Conservation (phyloP, 2,888 invertebrate genomes). For the Sarcophaga rosellei region DNA sequence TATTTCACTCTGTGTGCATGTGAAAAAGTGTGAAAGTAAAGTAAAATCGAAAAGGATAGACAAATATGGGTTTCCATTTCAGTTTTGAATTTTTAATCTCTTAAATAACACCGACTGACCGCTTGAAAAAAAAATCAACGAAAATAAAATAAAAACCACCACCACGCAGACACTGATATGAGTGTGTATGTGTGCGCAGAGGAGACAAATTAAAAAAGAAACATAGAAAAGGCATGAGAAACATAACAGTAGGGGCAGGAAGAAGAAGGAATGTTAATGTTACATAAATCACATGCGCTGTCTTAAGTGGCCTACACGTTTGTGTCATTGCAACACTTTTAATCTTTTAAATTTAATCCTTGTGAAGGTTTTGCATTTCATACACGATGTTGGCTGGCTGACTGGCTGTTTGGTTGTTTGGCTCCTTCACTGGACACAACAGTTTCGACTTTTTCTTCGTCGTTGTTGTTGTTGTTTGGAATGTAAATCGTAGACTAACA, state of each 20-base stretch:
- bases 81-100: conserved; percentile 48
- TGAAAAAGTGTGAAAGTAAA: not conserved
- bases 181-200: not conserved
- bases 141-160: not conserved
- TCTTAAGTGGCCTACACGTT: conserved; percentile 65
- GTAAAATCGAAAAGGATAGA: not conserved
- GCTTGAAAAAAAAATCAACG: not conserved
- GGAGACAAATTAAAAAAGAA: not conserved
- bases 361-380: conserved; percentile 42
- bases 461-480: not conserved
- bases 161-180: not conserved
- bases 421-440: conserved; percentile 27
- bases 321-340: conserved; percentile 66
- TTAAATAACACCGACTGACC: conserved; percentile 36
- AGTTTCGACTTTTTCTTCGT: not conserved
- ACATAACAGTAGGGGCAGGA: not conserved
- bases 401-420: not conserved
- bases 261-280: conserved; percentile 16
- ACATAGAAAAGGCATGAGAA: not conserved
- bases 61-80: conserved; percentile 48
- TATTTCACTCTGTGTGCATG: not conserved
- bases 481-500: conserved; percentile 10
- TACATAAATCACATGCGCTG: conserved; percentile 66
- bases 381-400: conserved; percentile 6
- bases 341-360: conserved; percentile 67